These are phyloP conservation scores for Haliclystus octoradiatus DNA, from an alignment of 30 jellyfish, hydroid and myxozoan species.

Conservation along the genomic window DNA sequence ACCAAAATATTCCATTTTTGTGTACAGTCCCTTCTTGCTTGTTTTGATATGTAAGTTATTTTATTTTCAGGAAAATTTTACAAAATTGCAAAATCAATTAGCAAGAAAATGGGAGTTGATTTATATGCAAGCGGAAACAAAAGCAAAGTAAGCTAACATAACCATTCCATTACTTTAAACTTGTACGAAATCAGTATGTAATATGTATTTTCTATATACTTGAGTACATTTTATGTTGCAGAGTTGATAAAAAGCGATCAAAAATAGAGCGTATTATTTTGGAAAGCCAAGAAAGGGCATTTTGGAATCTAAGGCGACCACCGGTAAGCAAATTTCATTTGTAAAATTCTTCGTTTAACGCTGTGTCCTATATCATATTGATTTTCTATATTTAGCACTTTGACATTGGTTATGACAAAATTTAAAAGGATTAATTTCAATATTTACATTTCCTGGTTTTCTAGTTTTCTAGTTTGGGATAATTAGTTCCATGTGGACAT, in stretches of 20 bases:
- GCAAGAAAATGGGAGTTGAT: constrained; percentile 72
- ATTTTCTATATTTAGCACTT: too few relatives aligned
- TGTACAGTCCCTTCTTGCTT: neutral
- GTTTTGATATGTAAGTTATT: neutral
- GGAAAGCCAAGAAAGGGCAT: constrained; percentile 89
- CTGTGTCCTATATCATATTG: too few relatives aligned
- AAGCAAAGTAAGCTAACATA: constrained; percentile 34
- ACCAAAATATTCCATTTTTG: too few relatives aligned
- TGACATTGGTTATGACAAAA: too few relatives aligned
- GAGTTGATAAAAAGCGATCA: constrained; percentile 70
- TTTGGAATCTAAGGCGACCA: constrained; percentile 80
- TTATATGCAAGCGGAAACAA: constrained; percentile 84
- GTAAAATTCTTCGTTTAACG: too few relatives aligned
- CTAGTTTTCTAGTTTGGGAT: too few relatives aligned
- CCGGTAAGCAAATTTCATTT: too few relatives aligned
- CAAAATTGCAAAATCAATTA: constrained; percentile 42
- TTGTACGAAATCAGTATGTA: too few relatives aligned
- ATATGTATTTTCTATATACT: neutral
- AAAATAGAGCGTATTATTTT: constrained; percentile 42
- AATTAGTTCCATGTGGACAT: too few relatives aligned
- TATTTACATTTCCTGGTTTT: too few relatives aligned
- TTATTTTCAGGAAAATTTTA: constrained; percentile 25
- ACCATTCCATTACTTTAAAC: too few relatives aligned
- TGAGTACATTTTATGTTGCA: neutral
- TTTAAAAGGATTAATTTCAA: too few relatives aligned